Conservation (phyloP, 2,888 invertebrate species). For the Ferdinandea cuprea region DNA sequence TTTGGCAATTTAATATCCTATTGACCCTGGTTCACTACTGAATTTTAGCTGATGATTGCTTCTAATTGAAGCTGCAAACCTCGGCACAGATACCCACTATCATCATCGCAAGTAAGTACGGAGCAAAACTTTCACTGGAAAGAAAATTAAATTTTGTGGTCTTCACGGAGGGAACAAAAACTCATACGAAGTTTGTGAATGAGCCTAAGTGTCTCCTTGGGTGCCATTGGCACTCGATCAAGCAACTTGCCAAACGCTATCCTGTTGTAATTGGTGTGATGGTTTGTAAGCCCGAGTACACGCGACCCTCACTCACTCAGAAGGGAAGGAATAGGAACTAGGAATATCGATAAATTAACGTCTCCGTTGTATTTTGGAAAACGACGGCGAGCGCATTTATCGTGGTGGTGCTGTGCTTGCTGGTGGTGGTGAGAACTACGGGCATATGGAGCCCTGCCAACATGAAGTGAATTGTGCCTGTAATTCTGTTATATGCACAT, state of each 20-base stretch:
- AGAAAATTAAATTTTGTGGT: slow-evolving; percentile 67
- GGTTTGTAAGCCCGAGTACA: slow-evolving; percentile 40
- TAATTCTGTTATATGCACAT: slow-evolving; percentile 53
- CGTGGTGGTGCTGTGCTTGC: no score
- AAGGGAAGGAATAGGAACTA: no score
- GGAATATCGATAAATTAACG: slow-evolving; percentile 58
- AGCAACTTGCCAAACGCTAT: slow-evolving; percentile 47
- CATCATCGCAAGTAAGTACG: not conserved
- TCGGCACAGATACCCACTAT: slow-evolving; percentile 23
- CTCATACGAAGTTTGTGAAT: slow-evolving; percentile 36
- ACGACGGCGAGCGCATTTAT: slow-evolving; percentile 47
- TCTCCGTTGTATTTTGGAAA: slow-evolving; percentile 25
- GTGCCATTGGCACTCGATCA: slow-evolving; percentile 64
- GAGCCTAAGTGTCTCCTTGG: slow-evolving; percentile 26
- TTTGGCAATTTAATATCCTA: slow-evolving; percentile 46
- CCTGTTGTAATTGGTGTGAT: slow-evolving; percentile 56
- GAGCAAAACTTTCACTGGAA: slow-evolving; percentile 18
- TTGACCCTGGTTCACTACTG: slow-evolving; percentile 33
- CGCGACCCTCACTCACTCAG: slow-evolving; percentile 45
- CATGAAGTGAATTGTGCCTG: slow-evolving; percentile 31
- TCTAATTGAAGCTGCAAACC: slow-evolving; percentile 48
- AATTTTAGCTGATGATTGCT: slow-evolving; percentile 60
- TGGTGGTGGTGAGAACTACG: slow-evolving; percentile 1
- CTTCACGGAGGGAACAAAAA: slow-evolving; percentile 15
- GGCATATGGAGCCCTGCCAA: slow-evolving; percentile 42